Evolutionary conservation across 2,888 invertebrate species (phyloP).

Genomic region (Drosophila kanekoi): DNA sequence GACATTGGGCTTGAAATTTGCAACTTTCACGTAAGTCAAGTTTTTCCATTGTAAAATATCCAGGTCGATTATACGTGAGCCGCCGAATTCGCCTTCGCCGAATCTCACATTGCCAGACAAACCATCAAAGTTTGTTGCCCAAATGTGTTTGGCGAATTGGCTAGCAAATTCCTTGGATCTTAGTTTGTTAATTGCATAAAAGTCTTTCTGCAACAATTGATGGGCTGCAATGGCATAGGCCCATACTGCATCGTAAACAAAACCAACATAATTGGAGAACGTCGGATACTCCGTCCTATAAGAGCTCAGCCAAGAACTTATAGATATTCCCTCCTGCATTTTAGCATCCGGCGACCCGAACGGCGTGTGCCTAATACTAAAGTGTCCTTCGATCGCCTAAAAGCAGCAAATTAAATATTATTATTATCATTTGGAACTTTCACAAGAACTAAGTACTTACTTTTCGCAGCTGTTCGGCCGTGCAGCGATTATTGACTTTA

Average conservation of each 20-base stretch:
- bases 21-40: conserved; percentile 86
- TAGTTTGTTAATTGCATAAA: conserved; percentile 63
- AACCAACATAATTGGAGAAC: conserved; percentile 89
- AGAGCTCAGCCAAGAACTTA: conserved; percentile 87
- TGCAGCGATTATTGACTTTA: conserved; percentile 85
- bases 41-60: conserved; percentile 88
- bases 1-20: conserved; percentile 87
- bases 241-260: conserved; percentile 94
- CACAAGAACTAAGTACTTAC: no score
- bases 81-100: conserved; percentile 86
- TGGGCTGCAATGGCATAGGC: conserved; percentile 90
- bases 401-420: neutral
- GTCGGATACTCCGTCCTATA: conserved; percentile 27
- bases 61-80: conserved; percentile 88
- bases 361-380: conserved; percentile 89
- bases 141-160: conserved; percentile 87
- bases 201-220: conserved; percentile 87
- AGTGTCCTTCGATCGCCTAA: conserved; percentile 90
- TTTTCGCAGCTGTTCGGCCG: conserved; percentile 87
- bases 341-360: conserved; percentile 87
- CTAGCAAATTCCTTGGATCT: conserved; percentile 58
- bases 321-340: conserved; percentile 88
- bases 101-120: conserved; percentile 91
- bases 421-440: neutral
- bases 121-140: conserved; percentile 89